phyloP scores from a whole-genome alignment of 2,797 vertebrate species.

The Rhabdomys pumilio region DNA sequence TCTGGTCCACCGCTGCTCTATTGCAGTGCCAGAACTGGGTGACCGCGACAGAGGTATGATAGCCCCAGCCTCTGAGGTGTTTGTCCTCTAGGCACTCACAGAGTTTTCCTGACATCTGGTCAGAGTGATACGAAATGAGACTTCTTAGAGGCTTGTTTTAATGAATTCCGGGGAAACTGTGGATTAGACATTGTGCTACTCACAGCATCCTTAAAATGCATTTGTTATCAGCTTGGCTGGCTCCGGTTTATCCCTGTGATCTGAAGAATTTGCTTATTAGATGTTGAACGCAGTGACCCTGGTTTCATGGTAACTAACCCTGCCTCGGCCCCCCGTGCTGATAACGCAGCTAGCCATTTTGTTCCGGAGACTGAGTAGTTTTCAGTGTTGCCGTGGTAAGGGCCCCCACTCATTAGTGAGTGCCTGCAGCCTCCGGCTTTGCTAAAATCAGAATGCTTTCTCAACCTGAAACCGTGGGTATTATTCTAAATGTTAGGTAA shows the following conservation, averaged over 20 bases:
- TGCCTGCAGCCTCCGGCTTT: constrained; percentile 66
- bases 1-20: background rate
- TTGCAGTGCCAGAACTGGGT: background rate
- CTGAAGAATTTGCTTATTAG: constrained; percentile 68
- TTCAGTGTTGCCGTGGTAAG: constrained; percentile 58
- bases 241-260: constrained; percentile 74
- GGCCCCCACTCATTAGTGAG: constrained; percentile 68
- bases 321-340: background rate
- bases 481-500: constrained; percentile 74
- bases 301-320: constrained; percentile 49
- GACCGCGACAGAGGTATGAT: background rate
- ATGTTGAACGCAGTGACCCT: constrained; percentile 20
- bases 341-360: constrained; percentile 65
- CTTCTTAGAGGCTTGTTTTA: constrained; percentile 13
- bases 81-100: background rate
- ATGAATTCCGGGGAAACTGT: constrained; percentile 29
- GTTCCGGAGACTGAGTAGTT: constrained; percentile 64
- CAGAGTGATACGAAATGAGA: background rate
- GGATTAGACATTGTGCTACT: background rate
- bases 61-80: background rate
- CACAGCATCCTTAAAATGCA: background rate
- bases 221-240: background rate
- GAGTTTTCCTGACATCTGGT: background rate
- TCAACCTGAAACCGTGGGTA: constrained; percentile 63
- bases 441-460: constrained; percentile 72